Base-by-base conservation (phyloP, 1,140 invertebrate genomes). In the Kradibia gibbosae region DNA sequence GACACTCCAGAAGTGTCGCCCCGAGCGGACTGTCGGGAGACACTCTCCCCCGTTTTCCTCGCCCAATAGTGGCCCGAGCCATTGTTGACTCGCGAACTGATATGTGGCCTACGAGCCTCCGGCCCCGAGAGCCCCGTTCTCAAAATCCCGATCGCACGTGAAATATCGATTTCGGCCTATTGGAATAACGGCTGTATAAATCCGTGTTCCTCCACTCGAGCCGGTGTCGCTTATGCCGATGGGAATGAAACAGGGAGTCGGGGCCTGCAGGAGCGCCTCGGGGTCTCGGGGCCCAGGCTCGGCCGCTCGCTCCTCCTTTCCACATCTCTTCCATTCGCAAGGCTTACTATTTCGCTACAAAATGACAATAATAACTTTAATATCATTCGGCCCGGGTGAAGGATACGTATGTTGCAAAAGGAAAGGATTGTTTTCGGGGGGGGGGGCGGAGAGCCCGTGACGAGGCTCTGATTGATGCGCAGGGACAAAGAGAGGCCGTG, bases 1-100 rank as follows among this genome's bases (percentile, higher is more conserved):
- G 87, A 88, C 90, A 89, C 89, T 90, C 89, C 86, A 88, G 86
- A 90, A 91, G 89, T 90, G 89, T 90, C 90, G 87, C 88, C 76
- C 82, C 88, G 88, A 90, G 88, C 86, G 86, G 90, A 88, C 86
- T 89, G 87, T 17, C 45, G 45, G 17, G 85, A 86, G 85, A 87
- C 85, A 85, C 81, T 85, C 80, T 60, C 60, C 20, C 11, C 39
- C 39, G 62, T 67, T 31, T 25, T n/a, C 34, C 25, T n/a, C 36
- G 1, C 25, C 83, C 78, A 82, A 82, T 83, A 84, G 85, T 85
- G 83, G 86, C 84, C 88, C 88, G 88, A 90, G 86, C 90, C 88
- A 90, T 89, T 89, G 89, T 90, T 91, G 88, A 90, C 89, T 88
- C 86, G 87, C 78, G 82, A n/a, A 81, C 83, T 90, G 88, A 90